Evolutionary conservation across 2,888 invertebrate species (phyloP).

Genomic region (Thyatira batis): DNA sequence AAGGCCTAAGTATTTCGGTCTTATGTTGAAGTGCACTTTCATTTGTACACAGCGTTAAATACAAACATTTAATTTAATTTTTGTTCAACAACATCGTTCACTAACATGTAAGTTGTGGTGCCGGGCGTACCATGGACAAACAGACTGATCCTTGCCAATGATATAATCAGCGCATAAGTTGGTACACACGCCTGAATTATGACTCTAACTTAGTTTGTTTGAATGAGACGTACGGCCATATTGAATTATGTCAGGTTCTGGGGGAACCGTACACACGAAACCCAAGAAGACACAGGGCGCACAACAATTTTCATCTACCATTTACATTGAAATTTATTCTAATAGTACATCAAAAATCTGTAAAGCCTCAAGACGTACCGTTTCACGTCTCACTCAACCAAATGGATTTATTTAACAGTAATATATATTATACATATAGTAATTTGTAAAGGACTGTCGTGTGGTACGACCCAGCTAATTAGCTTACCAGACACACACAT

Average conservation of each 20-base stretch:
- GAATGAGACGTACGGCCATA: slow-evolving; percentile 13
- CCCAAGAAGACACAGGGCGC: neutral
- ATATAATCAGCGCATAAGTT: slow-evolving; percentile 12
- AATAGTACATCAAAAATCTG: slow-evolving; percentile 7
- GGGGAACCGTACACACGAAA: neutral
- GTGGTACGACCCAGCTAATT: slow-evolving; percentile 64
- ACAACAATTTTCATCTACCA: neutral
- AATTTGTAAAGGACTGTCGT: slow-evolving; percentile 35
- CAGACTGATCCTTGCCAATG: slow-evolving; percentile 31
- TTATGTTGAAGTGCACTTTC: slow-evolving; percentile 79
- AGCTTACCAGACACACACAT: slow-evolving; percentile 70
- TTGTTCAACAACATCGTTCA: slow-evolving; percentile 67
- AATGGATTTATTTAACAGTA: neutral
- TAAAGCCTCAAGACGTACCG: neutral
- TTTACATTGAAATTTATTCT: neutral
- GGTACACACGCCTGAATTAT: slow-evolving; percentile 13
- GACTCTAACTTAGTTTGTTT: slow-evolving; percentile 4
- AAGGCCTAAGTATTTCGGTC: slow-evolving; percentile 71
- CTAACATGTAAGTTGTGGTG: slow-evolving; percentile 62
- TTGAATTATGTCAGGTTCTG: slow-evolving; percentile 1
- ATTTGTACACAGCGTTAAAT: slow-evolving; percentile 81
- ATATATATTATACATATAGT: slow-evolving; percentile 10
- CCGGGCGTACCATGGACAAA: slow-evolving; percentile 53
- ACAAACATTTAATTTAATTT: slow-evolving; percentile 63
- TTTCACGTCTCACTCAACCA: slow-evolving; percentile 17